Evolutionary conservation across 2,888 invertebrate species (phyloP), one percentile per base, ranked within the genome.

Genomic region (Mechanitis messenoides): DNA sequence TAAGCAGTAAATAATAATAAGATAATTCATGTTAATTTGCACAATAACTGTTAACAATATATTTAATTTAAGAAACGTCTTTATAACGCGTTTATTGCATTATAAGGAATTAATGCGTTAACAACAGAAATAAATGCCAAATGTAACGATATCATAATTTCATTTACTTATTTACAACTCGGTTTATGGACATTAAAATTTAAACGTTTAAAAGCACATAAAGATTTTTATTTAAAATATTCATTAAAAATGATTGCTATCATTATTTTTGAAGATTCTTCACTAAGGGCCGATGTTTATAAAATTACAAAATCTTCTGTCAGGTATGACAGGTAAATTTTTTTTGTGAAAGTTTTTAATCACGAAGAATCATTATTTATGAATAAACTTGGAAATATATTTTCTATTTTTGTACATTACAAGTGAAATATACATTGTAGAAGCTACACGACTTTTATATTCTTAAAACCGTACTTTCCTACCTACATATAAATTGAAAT

Each of bases 201-300:
- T 60, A 56, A 57, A 11, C 47, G 38, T 57, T 62, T 56, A 59
- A 54, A 62, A 59, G 45, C 42, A 46, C 47, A 62, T 56, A 60
- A 58, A 60, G 31, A 54, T 47, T 65, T 65, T 59, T 62, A 60
- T 62, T 61, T 65, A 63, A 63, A 63, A 63, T 62, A 65, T 59
- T 66, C 61, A 65, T 67, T 65, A 59, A 65, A 65, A 65, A 60
- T 67, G 65, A 67, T 67, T 33, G 55, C 59, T 33, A 54, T 42
- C 58, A 65, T 65, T 63, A 67, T 67, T 65, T 67, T 50, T 45
- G 56, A 42, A 55, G 50, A 60, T 35, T 65, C 63, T 65, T 67
- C 61, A 59, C 56, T 59, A 59, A 58, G 45, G 61, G 61, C 77
- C 76, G 72, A 70, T 70, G 74, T 78, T 75, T 80, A 78, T 75